A percentile compares a stretch with the other conserved stretches of the same genome.
Evolutionary conservation across 2,797 vertebrate genomes (phyloP).

Genomic region (Sebastes wilsoni): DNA sequence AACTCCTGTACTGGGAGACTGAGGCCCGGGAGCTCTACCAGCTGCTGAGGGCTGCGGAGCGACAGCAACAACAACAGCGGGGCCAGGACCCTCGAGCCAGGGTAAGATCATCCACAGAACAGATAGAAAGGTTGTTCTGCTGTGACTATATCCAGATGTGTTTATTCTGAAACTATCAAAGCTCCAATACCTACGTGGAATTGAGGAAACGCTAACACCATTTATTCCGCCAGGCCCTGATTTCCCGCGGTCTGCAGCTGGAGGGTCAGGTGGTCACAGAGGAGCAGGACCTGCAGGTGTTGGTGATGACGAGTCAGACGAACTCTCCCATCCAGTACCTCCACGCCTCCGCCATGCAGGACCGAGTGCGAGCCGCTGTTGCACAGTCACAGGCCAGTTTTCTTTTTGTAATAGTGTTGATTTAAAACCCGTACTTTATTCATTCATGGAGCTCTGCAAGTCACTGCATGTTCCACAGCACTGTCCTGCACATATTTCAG

Average conservation of each 20-base stretch:
- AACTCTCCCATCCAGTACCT: conserved; percentile 83
- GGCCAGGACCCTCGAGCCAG: conserved; percentile 75
- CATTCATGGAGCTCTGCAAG: too few relatives aligned
- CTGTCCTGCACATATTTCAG: too few relatives aligned
- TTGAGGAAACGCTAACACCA: neutral
- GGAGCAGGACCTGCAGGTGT: conserved; percentile 85
- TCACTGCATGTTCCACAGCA: too few relatives aligned
- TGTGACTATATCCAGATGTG: neutral
- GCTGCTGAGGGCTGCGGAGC: conserved; percentile 66
- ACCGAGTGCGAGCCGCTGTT: conserved; percentile 82
- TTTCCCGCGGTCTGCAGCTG: conserved; percentile 86
- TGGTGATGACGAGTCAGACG: conserved; percentile 79
- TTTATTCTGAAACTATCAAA: neutral
- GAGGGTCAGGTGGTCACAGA: conserved; percentile 88
- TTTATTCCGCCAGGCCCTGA: conserved; percentile 77
- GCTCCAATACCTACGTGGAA: neutral
- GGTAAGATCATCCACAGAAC: conserved; percentile 51
- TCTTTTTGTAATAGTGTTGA: neutral
- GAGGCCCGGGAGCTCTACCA: conserved; percentile 80
- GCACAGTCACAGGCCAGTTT: conserved; percentile 79
- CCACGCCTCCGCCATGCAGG: conserved; percentile 79
- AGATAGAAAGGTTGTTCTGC: neutral
- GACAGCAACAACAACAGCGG: conserved; percentile 39
- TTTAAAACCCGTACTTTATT: too few relatives aligned
- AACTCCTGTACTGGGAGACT: conserved; percentile 82